Conservation (phyloP, 2,888 invertebrate species). For the Nowickia ferox region DNA sequence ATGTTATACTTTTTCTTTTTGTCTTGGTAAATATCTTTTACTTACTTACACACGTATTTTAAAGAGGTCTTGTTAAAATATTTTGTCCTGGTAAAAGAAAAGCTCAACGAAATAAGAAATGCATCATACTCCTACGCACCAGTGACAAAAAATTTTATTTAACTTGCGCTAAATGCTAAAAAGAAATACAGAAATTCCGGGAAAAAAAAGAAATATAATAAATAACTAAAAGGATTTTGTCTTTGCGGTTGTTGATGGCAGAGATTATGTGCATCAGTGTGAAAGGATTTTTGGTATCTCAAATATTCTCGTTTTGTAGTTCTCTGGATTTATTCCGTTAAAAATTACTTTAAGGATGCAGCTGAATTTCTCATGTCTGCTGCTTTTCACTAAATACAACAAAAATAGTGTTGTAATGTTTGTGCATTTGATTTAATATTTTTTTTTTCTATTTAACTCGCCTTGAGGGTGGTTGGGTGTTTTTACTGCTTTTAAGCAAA, state of each 20-base stretch:
- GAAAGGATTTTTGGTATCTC: constrained; percentile 73
- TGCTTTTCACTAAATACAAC: not conserved
- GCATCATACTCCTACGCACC: constrained; percentile 45
- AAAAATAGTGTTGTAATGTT: constrained; percentile 52
- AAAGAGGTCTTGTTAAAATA: constrained; percentile 68
- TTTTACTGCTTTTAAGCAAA: constrained; percentile 10
- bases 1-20: constrained; percentile 54
- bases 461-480: constrained; percentile 11
- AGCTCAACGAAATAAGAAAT: constrained; percentile 32
- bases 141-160: constrained; percentile 48
- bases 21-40: constrained; percentile 27
- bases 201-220: constrained; percentile 50
- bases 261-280: constrained; percentile 74
- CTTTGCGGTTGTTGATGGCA: constrained; percentile 75
- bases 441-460: constrained; percentile 1
- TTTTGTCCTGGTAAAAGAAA: constrained; percentile 38
- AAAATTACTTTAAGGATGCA: constrained; percentile 14
- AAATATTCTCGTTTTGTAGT: constrained; percentile 20
- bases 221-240: constrained; percentile 74
- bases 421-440: constrained; percentile 16
- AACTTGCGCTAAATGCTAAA: constrained; percentile 49
- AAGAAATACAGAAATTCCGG: constrained; percentile 20
- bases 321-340: not conserved
- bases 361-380: constrained; percentile 13
- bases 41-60: not conserved